phyloP scores from a whole-genome alignment of 2,797 vertebrate genomes.

The Melanogrammus aeglefinus region DNA sequence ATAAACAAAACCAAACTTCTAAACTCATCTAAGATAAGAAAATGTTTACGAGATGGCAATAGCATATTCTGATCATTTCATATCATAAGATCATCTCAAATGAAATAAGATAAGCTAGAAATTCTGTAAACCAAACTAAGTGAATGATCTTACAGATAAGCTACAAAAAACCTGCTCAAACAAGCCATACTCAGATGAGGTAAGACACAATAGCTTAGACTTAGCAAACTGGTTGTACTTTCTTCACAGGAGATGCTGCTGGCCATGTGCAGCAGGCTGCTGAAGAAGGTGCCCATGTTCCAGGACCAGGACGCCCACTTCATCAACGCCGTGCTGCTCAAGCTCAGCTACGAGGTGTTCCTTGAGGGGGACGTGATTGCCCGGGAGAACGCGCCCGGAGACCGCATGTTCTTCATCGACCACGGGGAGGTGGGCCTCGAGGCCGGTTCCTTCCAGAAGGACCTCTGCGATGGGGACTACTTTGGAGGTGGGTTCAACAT shows the following conservation, averaged over 20 bases:
- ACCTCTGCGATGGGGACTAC: constrained; percentile 63
- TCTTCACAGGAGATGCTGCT: constrained; percentile 59
- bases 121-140: too few relatives aligned
- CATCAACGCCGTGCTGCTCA: constrained; percentile 53
- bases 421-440: constrained; percentile 65
- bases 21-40: background rate
- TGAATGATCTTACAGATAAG: too few relatives aligned
- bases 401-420: constrained; percentile 75
- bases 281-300: constrained; percentile 68
- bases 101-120: background rate
- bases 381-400: constrained; percentile 45
- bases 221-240: background rate
- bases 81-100: background rate
- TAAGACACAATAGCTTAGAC: background rate
- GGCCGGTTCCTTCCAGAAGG: constrained; percentile 32
- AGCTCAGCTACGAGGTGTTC: constrained; percentile 66
- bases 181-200: too few relatives aligned
- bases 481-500: constrained; percentile 62
- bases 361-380: constrained; percentile 61
- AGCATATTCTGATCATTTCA: too few relatives aligned
- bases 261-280: constrained; percentile 61
- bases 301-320: constrained; percentile 62
- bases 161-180: background rate
- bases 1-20: background rate
- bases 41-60: background rate